Percentiles rank a stretch among this genome's conserved stretches.
Conservation (phyloP, 2,888 invertebrate species). For the Agonopterix arenella region DNA sequence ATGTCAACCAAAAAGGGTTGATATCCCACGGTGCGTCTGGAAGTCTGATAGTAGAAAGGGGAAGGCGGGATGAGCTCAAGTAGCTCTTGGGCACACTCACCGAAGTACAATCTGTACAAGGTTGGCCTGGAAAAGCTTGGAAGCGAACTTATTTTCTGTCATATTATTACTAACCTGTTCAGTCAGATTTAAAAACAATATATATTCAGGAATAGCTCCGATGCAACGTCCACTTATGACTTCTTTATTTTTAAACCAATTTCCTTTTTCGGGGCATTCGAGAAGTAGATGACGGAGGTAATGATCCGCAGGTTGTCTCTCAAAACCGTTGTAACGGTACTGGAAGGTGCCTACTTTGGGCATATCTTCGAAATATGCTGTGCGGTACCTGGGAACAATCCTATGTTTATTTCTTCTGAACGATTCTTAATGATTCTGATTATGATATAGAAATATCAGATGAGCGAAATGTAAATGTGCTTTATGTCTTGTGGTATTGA, state of each 20-base stretch:
- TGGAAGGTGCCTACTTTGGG: slow-evolving; percentile 89
- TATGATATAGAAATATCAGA: no score
- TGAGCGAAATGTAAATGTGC: no score
- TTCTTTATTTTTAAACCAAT: slow-evolving; percentile 42
- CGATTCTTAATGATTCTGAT: no score
- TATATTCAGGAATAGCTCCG: slow-evolving; percentile 78
- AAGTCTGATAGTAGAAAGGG: no score
- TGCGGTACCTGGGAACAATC: slow-evolving; percentile 62
- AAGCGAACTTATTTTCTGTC: no score
- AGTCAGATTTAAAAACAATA: slow-evolving; percentile 72
- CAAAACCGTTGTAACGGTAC: slow-evolving; percentile 89
- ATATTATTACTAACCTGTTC: slow-evolving; percentile 62
- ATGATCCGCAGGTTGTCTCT: slow-evolving; percentile 88
- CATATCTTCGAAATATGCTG: slow-evolving; percentile 90
- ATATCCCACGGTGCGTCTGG: no score
- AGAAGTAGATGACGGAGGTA: slow-evolving; percentile 79
- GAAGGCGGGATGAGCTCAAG: no score
- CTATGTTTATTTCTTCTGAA: not conserved
- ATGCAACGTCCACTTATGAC: slow-evolving; percentile 13
- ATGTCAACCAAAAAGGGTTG: no score
- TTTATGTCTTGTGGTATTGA: no score
- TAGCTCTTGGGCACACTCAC: no score
- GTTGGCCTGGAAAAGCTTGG: no score
- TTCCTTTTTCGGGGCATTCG: slow-evolving; percentile 7
- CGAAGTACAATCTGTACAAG: no score